phyloP scores from a whole-genome alignment of 2,113 vertebrate genomes.

The Corythaeola cristata region DNA sequence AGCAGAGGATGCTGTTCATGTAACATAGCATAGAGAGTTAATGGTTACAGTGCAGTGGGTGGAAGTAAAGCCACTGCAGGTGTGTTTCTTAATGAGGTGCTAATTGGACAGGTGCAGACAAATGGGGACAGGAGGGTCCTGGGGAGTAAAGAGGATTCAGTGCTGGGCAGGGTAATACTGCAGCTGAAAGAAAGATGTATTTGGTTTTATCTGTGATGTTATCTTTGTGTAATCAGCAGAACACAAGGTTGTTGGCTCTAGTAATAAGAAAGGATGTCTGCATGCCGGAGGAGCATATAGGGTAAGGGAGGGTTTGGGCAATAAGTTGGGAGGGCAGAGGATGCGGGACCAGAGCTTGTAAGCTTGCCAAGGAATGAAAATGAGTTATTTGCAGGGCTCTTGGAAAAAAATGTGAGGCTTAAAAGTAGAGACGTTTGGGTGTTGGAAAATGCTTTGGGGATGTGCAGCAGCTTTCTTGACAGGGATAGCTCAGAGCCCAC shows the following conservation, averaged over 20 bases:
- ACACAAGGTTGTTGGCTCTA: neutral
- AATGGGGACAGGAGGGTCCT: neutral
- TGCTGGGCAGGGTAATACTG: neutral
- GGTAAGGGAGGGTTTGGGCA: neutral
- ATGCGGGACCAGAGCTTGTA: neutral
- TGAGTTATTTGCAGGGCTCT: neutral
- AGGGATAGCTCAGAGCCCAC: neutral
- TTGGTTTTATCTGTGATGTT: neutral
- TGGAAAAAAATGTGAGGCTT: neutral
- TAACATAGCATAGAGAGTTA: neutral
- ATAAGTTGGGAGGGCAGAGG: neutral
- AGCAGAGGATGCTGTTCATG: neutral
- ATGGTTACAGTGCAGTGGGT: neutral
- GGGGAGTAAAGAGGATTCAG: neutral
- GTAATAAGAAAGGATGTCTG: neutral
- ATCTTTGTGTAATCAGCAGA: neutral
- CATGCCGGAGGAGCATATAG: neutral
- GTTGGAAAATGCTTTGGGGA: neutral
- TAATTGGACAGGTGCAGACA: conserved; percentile 7
- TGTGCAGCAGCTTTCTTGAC: neutral
- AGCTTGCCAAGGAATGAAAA: neutral
- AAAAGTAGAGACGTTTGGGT: neutral
- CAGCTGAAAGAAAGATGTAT: neutral
- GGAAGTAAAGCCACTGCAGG: conserved; percentile 12
- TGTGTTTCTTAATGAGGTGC: neutral